These are phyloP conservation scores for Ennomos erosarius DNA, from an alignment of 2,888 invertebrate species.

Conservation along the genomic window DNA sequence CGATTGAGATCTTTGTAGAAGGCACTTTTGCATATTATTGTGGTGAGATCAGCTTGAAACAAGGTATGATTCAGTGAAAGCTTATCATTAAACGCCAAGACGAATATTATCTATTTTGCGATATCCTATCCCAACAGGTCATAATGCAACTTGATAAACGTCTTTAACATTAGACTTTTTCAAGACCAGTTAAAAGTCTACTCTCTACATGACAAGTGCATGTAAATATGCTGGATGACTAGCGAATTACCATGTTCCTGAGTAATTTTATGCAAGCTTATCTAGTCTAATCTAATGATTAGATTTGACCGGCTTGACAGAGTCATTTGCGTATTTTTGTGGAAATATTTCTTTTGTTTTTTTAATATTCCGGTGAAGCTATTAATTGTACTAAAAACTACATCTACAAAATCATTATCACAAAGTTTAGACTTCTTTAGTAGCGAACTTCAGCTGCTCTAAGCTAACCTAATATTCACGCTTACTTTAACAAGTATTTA, in stretches of 20 bases:
- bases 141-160: no score
- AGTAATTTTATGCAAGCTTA: slow-evolving; percentile 15
- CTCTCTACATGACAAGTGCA: slow-evolving; percentile 14
- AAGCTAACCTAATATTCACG: no score
- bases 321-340: slow-evolving; percentile 12
- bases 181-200: not conserved
- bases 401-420: no score
- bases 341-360: slow-evolving; percentile 11
- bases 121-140: no score
- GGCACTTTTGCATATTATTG: not conserved
- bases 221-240: slow-evolving; percentile 4
- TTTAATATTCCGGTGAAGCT: slow-evolving; percentile 1
- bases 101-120: no score
- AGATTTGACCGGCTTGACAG: slow-evolving; percentile 11
- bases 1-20: no score
- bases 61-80: no score
- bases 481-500: no score
- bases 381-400: not conserved
- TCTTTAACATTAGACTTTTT: not conserved
- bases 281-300: slow-evolving; percentile 10
- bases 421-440: no score
- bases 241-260: slow-evolving; percentile 5
- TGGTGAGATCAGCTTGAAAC: no score
- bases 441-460: no score
- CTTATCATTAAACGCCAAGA: no score